phyloP scores from a whole-genome alignment of 2,797 vertebrate genomes.

The Erethizon dorsatum region DNA sequence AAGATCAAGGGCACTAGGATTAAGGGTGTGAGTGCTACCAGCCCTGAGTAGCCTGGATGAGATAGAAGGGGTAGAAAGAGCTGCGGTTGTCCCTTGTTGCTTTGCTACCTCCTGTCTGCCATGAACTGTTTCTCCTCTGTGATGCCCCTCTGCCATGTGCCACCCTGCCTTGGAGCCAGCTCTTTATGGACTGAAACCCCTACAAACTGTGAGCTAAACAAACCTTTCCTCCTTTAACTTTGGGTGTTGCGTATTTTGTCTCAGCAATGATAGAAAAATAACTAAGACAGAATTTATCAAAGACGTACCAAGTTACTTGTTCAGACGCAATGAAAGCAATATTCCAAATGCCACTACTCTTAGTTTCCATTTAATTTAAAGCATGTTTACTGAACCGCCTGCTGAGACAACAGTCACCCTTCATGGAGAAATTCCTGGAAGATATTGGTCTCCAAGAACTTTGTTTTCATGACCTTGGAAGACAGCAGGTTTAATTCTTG shows the following conservation, averaged over 20 bases:
- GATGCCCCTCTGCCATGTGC: background rate
- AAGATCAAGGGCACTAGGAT: background rate
- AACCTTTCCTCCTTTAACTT: background rate
- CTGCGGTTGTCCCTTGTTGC: background rate
- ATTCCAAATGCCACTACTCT: background rate
- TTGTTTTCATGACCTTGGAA: constrained; percentile 21
- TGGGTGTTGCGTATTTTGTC: background rate
- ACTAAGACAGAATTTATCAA: background rate
- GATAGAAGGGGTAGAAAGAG: background rate
- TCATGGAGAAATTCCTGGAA: background rate
- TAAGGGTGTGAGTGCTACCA: background rate
- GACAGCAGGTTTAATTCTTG: background rate
- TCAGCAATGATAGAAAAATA: background rate
- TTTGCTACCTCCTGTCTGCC: background rate
- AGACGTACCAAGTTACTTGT: background rate
- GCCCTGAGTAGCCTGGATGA: background rate
- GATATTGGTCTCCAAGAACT: background rate
- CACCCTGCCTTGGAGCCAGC: background rate
- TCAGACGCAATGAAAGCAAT: background rate
- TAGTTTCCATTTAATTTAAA: background rate
- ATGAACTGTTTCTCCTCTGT: background rate
- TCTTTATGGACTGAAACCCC: background rate
- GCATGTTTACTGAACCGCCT: background rate
- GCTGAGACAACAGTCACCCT: background rate
- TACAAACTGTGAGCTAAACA: background rate